Evolutionary conservation across 2,888 invertebrate genomes (phyloP), one percentile per base, ranked within the genome.

Genomic region (Lepeophtheirus nordmannii): DNA sequence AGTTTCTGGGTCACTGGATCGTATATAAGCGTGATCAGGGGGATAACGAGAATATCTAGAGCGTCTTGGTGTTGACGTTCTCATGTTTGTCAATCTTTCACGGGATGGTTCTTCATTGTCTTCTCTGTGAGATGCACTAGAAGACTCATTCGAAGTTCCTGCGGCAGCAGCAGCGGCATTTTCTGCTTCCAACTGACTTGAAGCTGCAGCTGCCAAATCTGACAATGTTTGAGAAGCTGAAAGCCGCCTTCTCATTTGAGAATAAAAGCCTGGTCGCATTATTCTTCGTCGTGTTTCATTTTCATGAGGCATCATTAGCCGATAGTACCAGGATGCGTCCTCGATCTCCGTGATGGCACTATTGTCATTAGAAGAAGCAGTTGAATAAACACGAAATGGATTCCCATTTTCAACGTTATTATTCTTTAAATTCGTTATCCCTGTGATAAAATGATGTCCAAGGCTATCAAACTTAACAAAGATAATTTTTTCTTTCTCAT

Each of bases 371-470:
- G 53, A 41, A 14, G 41, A 46, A 17, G 53, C 53, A 14, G 53
- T 46, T 8, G 53, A 46, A 46, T 46, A 46, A 46, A 2, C 53
- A 17, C 53, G 53, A 46, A 46, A 46, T 14, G 53, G 53, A 46
- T 46, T 46, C 5, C 53, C 17, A 46, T 8, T 46, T 14, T 17
- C 17, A 46, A 17, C 5, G 17, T 14, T 14, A 17, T 5, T 46
- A 17, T 17, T 46, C 8, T 46, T 68, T 53, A 77, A 76, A 73
- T 84, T 85, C 1, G 86, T 84, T 72, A 90, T 88, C 14, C 88
- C 90, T 1, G 90, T 89, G 72, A 88, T 87, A 57, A 90, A 76
- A 75, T 85, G 85, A 72, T 84, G 83, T 10, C 90, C 90, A 66
- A 85, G 77, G 58, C 83, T 82, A 75, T 89, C 89, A 75, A 90